Evolutionary conservation across 1,140 invertebrate species (phyloP).

Genomic region (Kradibia gibbosae): DNA sequence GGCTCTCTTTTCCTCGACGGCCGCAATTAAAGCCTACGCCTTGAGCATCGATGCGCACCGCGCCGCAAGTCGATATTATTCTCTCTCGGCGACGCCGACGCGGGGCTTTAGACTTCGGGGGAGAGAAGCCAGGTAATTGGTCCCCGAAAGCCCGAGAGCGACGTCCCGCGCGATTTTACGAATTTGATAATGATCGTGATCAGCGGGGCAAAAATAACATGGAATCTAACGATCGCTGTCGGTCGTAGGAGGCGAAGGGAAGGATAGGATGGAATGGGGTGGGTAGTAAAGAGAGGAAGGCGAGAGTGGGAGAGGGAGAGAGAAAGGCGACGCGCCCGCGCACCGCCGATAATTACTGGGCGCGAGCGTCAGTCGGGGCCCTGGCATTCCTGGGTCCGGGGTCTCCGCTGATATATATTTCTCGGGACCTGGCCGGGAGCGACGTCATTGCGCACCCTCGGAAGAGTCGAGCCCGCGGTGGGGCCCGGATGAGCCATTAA

Average conservation of each 20-base stretch:
- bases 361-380: slow-evolving; percentile 43
- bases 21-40: slow-evolving; percentile 39
- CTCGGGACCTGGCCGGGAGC: neutral
- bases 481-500: neutral
- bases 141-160: slow-evolving; percentile 39
- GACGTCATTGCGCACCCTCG: slow-evolving; percentile 3
- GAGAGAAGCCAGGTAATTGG: slow-evolving; percentile 7
- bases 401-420: slow-evolving; percentile 27
- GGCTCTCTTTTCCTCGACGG: neutral
- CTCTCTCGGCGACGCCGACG: neutral
- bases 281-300: slow-evolving; percentile 31
- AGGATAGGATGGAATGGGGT: neutral
- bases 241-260: slow-evolving; percentile 42
- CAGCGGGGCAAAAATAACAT: slow-evolving; percentile 63
- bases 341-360: slow-evolving; percentile 44
- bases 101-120: no score
- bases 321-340: slow-evolving; percentile 1
- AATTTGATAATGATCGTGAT: slow-evolving; percentile 69
- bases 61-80: slow-evolving; percentile 32
- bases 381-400: slow-evolving; percentile 18
- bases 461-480: no score
- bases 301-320: slow-evolving; percentile 22
- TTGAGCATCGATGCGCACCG: slow-evolving; percentile 16
- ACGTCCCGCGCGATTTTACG: slow-evolving; percentile 51
- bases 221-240: slow-evolving; percentile 58